phyloP scores from a whole-genome alignment of 1,140 invertebrate genomes.

The Propsilocerus akamusi region DNA sequence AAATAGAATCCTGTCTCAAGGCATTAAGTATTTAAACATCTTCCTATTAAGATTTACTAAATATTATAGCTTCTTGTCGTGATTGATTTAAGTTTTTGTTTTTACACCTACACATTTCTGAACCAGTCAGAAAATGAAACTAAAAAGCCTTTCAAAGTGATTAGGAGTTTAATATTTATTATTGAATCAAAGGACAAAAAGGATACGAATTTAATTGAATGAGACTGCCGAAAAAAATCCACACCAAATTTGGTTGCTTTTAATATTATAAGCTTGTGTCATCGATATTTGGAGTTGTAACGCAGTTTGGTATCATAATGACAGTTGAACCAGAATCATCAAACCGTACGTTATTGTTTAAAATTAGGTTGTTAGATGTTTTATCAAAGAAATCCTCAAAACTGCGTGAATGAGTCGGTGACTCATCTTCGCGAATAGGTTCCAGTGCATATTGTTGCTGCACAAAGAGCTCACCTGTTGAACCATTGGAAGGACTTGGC shows the following conservation, averaged over 20 bases:
- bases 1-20: too few relatives aligned
- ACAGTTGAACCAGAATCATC: background rate
- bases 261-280: background rate
- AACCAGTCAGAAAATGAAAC: background rate
- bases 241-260: background rate
- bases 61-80: too few relatives aligned
- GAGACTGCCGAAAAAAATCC: background rate
- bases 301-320: background rate
- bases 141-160: background rate
- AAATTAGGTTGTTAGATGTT: background rate
- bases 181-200: background rate
- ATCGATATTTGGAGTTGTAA: constrained; percentile 1
- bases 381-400: background rate
- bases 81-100: background rate
- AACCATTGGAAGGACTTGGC: constrained; percentile 26
- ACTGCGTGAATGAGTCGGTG: constrained; percentile 9
- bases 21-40: too few relatives aligned
- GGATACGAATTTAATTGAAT: background rate
- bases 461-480: constrained; percentile 26
- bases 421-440: constrained; percentile 24
- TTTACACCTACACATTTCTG: background rate
- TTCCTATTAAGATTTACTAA: too few relatives aligned
- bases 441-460: constrained; percentile 23
- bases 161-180: too few relatives aligned
- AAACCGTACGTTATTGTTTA: too few relatives aligned